Percentiles rank a stretch among this genome's conserved stretches.
These are phyloP conservation scores for Willowsia nigromaculata DNA, from an alignment of 2,888 invertebrate genomes.

Conservation along the genomic window DNA sequence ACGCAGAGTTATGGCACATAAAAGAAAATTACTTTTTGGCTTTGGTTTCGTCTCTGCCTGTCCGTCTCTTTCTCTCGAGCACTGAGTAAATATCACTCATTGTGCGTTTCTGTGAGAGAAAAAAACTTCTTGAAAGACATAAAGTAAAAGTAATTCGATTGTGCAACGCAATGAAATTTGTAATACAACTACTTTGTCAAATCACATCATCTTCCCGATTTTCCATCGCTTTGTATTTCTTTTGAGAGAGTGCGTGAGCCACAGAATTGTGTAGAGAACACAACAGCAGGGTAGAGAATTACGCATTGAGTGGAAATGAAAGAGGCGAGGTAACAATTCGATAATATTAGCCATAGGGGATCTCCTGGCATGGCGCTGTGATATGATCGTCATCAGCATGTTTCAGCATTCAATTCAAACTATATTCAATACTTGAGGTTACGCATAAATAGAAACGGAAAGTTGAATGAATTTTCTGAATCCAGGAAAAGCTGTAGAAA, in stretches of 20 bases:
- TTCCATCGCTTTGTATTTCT: too few species aligned
- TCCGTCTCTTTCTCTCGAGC: too few species aligned
- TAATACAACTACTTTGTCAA: constrained; percentile 32
- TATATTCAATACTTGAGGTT: not conserved
- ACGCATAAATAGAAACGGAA: too few species aligned
- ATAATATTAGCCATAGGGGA: not conserved
- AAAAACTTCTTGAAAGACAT: not conserved
- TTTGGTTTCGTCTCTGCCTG: not conserved
- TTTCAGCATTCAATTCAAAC: not conserved
- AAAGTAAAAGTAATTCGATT: constrained; percentile 14
- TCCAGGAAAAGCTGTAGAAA: too few species aligned
- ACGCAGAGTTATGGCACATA: not conserved
- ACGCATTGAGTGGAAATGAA: not conserved
- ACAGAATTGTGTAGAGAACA: not conserved
- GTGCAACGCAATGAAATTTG: constrained; percentile 8
- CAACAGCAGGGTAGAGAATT: too few species aligned
- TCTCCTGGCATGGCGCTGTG: not conserved
- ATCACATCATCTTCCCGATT: not conserved
- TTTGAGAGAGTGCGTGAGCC: not conserved
- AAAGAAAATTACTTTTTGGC: not conserved
- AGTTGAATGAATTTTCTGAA: not conserved
- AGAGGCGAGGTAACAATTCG: not conserved
- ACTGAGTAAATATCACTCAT: not conserved
- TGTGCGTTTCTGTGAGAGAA: not conserved
- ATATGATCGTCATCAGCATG: not conserved